Evolutionary conservation across 2,797 vertebrate species (phyloP).

Genomic region (Mallotus villosus): DNA sequence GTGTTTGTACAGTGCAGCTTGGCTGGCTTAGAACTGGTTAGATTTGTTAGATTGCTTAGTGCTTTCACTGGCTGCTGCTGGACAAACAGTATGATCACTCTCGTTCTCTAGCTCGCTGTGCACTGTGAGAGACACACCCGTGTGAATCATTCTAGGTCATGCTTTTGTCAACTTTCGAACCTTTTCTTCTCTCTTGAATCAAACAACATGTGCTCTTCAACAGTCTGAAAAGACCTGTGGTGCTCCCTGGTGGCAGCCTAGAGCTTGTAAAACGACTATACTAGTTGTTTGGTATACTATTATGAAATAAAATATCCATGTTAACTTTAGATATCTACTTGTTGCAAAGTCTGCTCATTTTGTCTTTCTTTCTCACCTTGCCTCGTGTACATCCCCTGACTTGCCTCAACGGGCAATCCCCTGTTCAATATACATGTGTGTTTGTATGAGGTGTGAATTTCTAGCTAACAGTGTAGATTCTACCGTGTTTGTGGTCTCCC

Average conservation of each 20-base stretch:
- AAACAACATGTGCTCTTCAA: neutral
- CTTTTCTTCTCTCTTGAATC: conserved; percentile 20
- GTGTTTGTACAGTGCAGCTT: conserved; percentile 8
- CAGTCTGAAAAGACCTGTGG: neutral
- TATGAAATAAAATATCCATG: too few relatives aligned
- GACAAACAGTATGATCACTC: neutral
- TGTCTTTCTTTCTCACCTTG: too few relatives aligned
- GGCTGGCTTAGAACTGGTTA: conserved; percentile 23
- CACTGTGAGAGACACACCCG: conserved; percentile 42
- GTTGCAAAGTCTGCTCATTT: too few relatives aligned
- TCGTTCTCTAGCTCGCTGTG: conserved; percentile 17
- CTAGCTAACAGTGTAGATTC: too few relatives aligned
- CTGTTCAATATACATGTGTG: neutral
- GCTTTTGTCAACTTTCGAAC: conserved; percentile 32
- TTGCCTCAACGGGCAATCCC: too few relatives aligned
- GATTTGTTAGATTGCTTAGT: conserved; percentile 4
- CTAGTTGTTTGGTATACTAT: neutral
- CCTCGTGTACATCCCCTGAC: too few relatives aligned
- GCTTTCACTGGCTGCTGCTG: conserved; percentile 7
- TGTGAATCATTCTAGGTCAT: conserved; percentile 35
- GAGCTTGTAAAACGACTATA: neutral
- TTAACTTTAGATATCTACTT: too few relatives aligned
- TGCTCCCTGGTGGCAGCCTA: conserved; percentile 32
- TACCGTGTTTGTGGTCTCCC: too few relatives aligned
- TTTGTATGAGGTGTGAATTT: neutral